These are phyloP conservation scores for Amazona guildingii DNA, from an alignment of 2,113 vertebrate genomes.

Conservation along the genomic window DNA sequence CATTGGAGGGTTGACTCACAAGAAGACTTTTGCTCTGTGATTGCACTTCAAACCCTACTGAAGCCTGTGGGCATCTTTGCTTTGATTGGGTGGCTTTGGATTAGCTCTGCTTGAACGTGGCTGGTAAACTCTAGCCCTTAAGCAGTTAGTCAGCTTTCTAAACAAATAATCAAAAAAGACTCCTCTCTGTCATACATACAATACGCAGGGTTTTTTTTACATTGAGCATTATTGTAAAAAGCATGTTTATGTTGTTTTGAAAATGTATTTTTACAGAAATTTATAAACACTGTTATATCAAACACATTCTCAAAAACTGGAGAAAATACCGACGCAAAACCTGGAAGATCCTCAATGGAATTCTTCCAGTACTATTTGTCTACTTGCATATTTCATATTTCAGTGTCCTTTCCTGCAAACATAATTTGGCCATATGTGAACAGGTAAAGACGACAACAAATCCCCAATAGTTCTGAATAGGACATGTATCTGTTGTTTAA, in stretches of 20 bases:
- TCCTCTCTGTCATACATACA: conserved; percentile 64
- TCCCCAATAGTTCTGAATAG: conserved; percentile 13
- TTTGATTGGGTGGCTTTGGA: neutral
- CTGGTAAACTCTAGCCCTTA: conserved; percentile 46
- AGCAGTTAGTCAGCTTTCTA: conserved; percentile 33
- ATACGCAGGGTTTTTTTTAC: conserved; percentile 62
- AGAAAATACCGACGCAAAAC: conserved; percentile 75
- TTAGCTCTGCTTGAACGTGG: neutral
- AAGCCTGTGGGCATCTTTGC: neutral
- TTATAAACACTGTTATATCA: conserved; percentile 79
- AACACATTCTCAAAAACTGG: conserved; percentile 79
- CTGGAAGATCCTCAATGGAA: conserved; percentile 64
- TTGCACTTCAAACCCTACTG: neutral
- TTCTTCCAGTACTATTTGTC: conserved; percentile 71
- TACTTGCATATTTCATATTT: conserved; percentile 81
- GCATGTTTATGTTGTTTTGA: conserved; percentile 68
- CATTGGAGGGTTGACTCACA: neutral
- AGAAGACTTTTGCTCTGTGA: neutral
- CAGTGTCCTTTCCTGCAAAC: conserved; percentile 56
- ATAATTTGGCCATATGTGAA: conserved; percentile 41
- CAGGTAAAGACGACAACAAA: conserved; percentile 27
- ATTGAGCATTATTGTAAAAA: conserved; percentile 75
- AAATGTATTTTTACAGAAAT: conserved; percentile 76
- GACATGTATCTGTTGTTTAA: neutral
- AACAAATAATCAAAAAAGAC: conserved; percentile 55